Evolutionary conservation across 2,113 vertebrate species (phyloP).

Genomic region (Nothoprocta perdicaria): DNA sequence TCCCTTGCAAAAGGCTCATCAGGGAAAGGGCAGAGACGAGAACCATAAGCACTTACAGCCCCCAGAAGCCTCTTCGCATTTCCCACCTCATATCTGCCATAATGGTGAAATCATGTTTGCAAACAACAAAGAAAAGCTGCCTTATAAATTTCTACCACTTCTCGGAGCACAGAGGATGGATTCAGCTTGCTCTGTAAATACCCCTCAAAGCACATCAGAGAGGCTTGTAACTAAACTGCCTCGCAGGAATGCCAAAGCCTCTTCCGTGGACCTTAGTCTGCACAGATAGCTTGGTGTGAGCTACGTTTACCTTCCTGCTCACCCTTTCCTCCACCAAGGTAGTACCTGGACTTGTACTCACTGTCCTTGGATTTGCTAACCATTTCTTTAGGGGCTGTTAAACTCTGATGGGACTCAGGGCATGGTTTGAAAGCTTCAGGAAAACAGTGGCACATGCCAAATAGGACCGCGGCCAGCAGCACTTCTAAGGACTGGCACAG

Average conservation of each 20-base stretch:
- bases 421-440: not conserved
- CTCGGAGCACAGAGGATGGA: not conserved
- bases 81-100: conserved; percentile 19
- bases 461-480: not conserved
- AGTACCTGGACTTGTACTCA: too few species aligned
- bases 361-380: not conserved
- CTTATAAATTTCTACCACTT: not conserved
- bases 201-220: not conserved
- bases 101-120: conserved; percentile 22
- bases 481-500: not conserved
- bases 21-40: not conserved
- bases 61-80: conserved; percentile 31
- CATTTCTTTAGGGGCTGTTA: not conserved
- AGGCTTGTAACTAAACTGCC: not conserved
- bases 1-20: not conserved
- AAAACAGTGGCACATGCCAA: not conserved
- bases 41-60: conserved; percentile 3
- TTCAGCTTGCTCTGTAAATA: not conserved
- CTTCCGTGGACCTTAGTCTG: not conserved
- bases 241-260: not conserved
- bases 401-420: not conserved
- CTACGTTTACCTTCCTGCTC: not conserved
- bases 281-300: not conserved
- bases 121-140: not conserved
- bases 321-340: not conserved